Evolutionary conservation across 2,113 vertebrate genomes (phyloP).

Genomic region (Agelaius phoeniceus): DNA sequence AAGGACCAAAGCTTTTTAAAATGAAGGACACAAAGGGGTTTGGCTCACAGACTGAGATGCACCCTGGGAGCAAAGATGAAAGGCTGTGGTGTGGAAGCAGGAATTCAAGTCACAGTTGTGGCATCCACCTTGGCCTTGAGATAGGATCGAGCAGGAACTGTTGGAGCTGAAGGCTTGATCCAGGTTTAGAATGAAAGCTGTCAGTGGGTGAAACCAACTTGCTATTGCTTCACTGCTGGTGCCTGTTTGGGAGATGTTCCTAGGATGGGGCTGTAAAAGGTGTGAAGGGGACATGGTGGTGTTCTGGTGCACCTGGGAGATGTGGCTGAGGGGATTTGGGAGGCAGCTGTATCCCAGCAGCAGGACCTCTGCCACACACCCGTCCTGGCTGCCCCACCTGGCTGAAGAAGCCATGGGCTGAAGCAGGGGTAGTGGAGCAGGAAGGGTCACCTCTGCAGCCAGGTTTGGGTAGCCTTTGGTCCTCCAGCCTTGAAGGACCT

Average conservation of each 20-base stretch:
- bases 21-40: not conserved
- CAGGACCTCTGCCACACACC: not conserved
- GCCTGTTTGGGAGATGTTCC: not conserved
- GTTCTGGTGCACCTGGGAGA: not conserved
- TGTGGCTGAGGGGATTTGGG: not conserved
- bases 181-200: not conserved
- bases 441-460: rapidly evolving
- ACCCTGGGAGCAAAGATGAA: not conserved
- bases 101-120: not conserved
- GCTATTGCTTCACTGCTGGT: not conserved
- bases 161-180: not conserved
- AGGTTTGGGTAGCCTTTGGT: not conserved
- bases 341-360: not conserved
- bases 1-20: not conserved
- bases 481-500: not conserved
- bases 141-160: not conserved
- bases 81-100: not conserved
- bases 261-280: not conserved
- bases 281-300: not conserved
- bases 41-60: not conserved
- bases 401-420: not conserved
- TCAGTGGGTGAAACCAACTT: not conserved
- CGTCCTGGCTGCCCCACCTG: rapidly evolving
- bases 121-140: not conserved
- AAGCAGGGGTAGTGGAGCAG: not conserved